A percentile compares a stretch with the other conserved stretches of the same genome.
Evolutionary conservation across 92 coral and sea anemone genomes (phyloP).

Genomic region (Phymanthus crucifer): DNA sequence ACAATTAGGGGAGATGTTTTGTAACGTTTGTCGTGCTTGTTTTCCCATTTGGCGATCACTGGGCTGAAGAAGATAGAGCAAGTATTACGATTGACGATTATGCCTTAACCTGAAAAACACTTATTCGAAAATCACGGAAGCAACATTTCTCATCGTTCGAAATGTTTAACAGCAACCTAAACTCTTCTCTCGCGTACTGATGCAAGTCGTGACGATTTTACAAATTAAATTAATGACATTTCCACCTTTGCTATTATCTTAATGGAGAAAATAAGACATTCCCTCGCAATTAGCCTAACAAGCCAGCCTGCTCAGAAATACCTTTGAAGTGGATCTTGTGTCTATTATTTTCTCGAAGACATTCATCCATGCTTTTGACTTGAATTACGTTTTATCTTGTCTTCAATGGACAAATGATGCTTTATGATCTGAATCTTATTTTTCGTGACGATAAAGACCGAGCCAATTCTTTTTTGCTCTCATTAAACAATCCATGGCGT

Average conservation of each 20-base stretch:
- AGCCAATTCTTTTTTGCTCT: neutral
- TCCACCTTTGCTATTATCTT: neutral
- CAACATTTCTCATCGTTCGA: neutral
- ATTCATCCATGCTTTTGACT: neutral
- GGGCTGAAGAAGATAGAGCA: neutral
- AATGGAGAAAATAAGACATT: neutral
- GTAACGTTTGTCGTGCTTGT: neutral
- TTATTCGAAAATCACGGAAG: neutral
- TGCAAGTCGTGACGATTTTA: neutral
- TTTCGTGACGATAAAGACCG: neutral
- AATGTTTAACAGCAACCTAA: too few relatives aligned
- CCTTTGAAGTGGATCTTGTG: neutral
- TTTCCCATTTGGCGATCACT: neutral
- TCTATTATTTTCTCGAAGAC: neutral
- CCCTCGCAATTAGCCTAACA: neutral
- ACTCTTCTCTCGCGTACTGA: neutral
- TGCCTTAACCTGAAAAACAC: neutral
- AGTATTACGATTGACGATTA: neutral
- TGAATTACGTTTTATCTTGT: neutral
- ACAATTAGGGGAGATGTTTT: neutral
- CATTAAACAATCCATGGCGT: neutral
- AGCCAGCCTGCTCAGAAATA: neutral
- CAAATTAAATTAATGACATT: neutral
- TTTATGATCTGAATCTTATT: neutral
- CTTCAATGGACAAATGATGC: too few relatives aligned